Percentiles rank a stretch among this genome's conserved stretches.
phyloP scores from a whole-genome alignment of 2,797 vertebrate species.

The Anolis apletophallus region DNA sequence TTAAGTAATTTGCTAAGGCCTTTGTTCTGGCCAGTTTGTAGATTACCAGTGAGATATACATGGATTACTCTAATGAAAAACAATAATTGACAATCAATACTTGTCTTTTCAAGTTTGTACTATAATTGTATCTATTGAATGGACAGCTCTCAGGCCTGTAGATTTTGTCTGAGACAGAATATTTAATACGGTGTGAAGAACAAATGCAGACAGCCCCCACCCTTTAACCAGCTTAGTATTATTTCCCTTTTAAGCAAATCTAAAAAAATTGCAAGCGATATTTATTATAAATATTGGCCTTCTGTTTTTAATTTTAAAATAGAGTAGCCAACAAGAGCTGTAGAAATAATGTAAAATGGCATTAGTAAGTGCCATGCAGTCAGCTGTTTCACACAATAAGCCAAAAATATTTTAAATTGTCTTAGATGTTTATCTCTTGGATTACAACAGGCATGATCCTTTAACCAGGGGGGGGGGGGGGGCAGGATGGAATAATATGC shows the following conservation, averaged over 20 bases:
- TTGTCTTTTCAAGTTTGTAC: slow-evolving; percentile 11
- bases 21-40: not conserved
- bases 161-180: slow-evolving; percentile 3
- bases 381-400: not conserved
- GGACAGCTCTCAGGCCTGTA: not conserved
- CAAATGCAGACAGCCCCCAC: not conserved
- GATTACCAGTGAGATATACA: slow-evolving; percentile 15
- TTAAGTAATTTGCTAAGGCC: slow-evolving; percentile 23
- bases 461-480: not conserved
- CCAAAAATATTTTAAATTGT: not conserved
- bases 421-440: not conserved
- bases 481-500: not conserved
- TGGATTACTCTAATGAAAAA: slow-evolving; percentile 31
- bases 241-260: not conserved
- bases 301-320: slow-evolving; percentile 6
- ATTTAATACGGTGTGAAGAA: not conserved
- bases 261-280: not conserved
- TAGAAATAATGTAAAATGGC: slow-evolving; percentile 4
- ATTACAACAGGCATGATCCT: not conserved
- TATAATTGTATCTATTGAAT: slow-evolving; percentile 14
- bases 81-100: slow-evolving; percentile 22
- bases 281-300: slow-evolving; percentile 22
- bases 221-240: not conserved
- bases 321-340: not conserved
- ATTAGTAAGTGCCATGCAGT: not conserved